Evolutionary conservation across 2,113 vertebrate genomes (phyloP), one percentile per base, ranked within the genome.

Genomic region (Hippocampus barbouri): DNA sequence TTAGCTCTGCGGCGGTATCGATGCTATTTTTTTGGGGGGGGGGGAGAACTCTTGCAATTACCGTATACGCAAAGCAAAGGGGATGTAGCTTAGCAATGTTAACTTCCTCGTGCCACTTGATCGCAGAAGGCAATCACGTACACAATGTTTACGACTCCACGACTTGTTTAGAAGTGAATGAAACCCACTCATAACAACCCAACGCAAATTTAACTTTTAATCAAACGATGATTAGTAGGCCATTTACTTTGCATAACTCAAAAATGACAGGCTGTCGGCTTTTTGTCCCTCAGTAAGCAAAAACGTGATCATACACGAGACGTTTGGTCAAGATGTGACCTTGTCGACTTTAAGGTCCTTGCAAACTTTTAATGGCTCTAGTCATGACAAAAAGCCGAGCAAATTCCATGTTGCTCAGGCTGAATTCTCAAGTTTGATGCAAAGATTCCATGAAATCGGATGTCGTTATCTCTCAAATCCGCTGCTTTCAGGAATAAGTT

Each of bases 1-100:
- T 76, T 66, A 71, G 66, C 66, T 21, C 25, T 25, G 40, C 40
- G 45, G 43, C 9, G 45, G 49, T 51, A 67, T 63, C 25, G 16
- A 40, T 8, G 15, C 53, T 34, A 57, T 72, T 68, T 54, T 76
- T 63, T 41, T 30, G 49, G 2, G 30, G 30, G 27, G 41, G 23
- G 4, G 8, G 25, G 8, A 43, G 2, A 23, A 23, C 20, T 64
- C 59, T 30, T 61, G 27, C 27, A 34, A 34, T 61, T 61, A 51
- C 47, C 5, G 47, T 51, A 34, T 18, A 34, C 11, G 15, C 25
- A 34, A 34, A 61, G 27, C 16, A 20, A 34, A 34, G 27, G 27
- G 27, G 59, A 38, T 34, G 15, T 30, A 34, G 59, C 27, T 61
- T 38, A 61, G 59, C 3, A 15, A 61, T 18, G 27, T 30, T 27